Evolutionary conservation across 2,797 vertebrate species (phyloP), one percentile per base, ranked within the genome.

Genomic region (Crocodylus rhombifer): DNA sequence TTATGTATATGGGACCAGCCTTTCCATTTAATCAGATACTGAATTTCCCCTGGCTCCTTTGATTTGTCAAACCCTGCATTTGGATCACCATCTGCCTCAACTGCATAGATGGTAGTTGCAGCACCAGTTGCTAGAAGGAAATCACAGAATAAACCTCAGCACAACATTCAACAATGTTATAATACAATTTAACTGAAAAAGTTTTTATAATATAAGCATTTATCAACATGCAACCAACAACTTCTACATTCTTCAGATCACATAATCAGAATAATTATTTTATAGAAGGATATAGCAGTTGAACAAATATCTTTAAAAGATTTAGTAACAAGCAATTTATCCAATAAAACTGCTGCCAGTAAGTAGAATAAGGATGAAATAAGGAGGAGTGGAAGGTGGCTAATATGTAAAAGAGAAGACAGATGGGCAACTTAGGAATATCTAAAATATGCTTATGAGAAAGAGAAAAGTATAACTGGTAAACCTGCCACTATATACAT

Each of bases 1-100:
- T 99, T 99, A 95, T 99, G 99, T 93, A 99, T 99, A 95, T 99
- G 99, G 8, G 99, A 99, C 99, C 99, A 99, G 36, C 99, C 99
- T 97, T 99, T 99, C 99, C 99, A 99, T 96, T 99, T 99, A 88
- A 99, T 99, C 95, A 99, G 98, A 97, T 99, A 99, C 87, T 99
- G 99, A 87, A 97, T 73, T 6, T 99, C 99, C 80, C 98, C 99
- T 2, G 97, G 86, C 90, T 99, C 99, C 94, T 98, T 99, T 95
- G 96, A 98, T 74, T 98, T 97, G 91, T 98, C 98, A 96, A 99
- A 99, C 88, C 97, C 99, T 92, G 86, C 65, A 94, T 99, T 99
- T 82, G 99, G 99, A 94, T 99, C 99, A 80, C 99, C 99, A 82
- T 99, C 99, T 93, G 99, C 99, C 97, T 99, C 99, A 76, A 99